These are phyloP conservation scores for Notolepis coatsorum DNA, from an alignment of 2,797 vertebrate species.

Conservation along the genomic window DNA sequence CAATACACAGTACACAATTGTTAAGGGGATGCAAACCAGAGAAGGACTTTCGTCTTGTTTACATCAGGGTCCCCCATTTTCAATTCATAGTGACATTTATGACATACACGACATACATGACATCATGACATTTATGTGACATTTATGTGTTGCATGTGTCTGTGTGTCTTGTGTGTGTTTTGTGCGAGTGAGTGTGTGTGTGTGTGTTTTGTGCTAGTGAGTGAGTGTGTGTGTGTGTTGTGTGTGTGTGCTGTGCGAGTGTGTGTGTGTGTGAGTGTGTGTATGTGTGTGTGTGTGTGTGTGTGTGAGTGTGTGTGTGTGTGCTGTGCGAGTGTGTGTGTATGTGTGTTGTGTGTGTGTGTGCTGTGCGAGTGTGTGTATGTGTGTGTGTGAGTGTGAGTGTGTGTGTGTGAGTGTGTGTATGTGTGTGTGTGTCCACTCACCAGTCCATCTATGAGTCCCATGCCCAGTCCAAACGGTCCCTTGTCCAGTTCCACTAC, in stretches of 20 bases:
- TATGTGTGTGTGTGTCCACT: conserved; percentile 61
- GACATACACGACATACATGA: too few relatives aligned
- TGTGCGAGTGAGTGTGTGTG: not conserved
- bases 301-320: not conserved
- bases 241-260: not conserved
- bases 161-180: not conserved
- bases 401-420: not conserved
- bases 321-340: too few relatives aligned
- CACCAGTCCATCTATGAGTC: conserved; percentile 95
- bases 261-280: not conserved
- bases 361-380: not conserved
- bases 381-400: not conserved
- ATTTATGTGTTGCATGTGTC: not conserved
- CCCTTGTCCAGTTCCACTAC: conserved; percentile 96
- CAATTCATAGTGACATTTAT: too few relatives aligned
- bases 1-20: too few relatives aligned
- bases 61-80: too few relatives aligned
- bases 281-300: not conserved
- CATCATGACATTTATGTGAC: too few relatives aligned
- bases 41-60: too few relatives aligned
- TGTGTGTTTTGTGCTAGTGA: not conserved
- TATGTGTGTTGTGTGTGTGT: conserved; percentile 76
- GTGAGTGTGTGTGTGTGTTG: not conserved
- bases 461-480: conserved; percentile 94
- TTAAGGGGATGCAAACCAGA: too few relatives aligned